Base-by-base conservation (phyloP, 2,797 vertebrate genomes). In the Antrozous pallidus region DNA sequence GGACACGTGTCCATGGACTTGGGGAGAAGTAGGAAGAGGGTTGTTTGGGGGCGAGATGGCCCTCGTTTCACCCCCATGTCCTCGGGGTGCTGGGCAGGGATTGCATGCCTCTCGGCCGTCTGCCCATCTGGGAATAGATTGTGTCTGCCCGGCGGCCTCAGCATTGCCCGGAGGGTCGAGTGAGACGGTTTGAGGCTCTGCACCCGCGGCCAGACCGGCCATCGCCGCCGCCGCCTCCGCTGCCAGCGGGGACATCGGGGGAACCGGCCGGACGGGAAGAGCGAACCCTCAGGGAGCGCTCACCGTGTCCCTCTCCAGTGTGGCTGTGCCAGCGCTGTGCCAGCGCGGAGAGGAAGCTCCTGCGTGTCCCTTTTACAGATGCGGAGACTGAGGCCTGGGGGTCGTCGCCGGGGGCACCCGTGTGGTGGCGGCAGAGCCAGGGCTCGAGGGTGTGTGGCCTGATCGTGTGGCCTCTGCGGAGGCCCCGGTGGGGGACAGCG, bases 401-500 rank as follows among this genome's bases (percentile, higher is more conserved):
- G 17, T 8, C 11, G 4, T 24, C 5, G 1, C 54, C 17, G n/a
- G n/a, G 2, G 4, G 71, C 38, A 1, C 58, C 3, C 33, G 79
- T 1, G 70, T 75, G 47, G 42, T 61, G 12, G 13, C 3, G 65
- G 75, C 51, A 20, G 42, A 77, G 20, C 58, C 74, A 0, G 36
- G 42, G 56, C 22, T 24, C 14, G 28, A 6, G 16, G 20, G 36
- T 0, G 0, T 0, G 16, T 2, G 3, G 11, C 13, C n/a, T n/a
- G n/a, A n/a, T n/a, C n/a, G n/a, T n/a, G n/a, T n/a, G n/a, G n/a
- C n/a, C n/a, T n/a, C n/a, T n/a, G n/a, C n/a, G n/a, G n/a, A n/a
- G n/a, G n/a, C n/a, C n/a, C n/a, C n/a, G n/a, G n/a, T n/a, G n/a
- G n/a, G n/a, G n/a, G n/a, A n/a, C n/a, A n/a, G n/a, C n/a, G n/a